These are phyloP conservation scores for Drosophila melanica DNA, from an alignment of 1,140 invertebrate species.

Conservation along the genomic window DNA sequence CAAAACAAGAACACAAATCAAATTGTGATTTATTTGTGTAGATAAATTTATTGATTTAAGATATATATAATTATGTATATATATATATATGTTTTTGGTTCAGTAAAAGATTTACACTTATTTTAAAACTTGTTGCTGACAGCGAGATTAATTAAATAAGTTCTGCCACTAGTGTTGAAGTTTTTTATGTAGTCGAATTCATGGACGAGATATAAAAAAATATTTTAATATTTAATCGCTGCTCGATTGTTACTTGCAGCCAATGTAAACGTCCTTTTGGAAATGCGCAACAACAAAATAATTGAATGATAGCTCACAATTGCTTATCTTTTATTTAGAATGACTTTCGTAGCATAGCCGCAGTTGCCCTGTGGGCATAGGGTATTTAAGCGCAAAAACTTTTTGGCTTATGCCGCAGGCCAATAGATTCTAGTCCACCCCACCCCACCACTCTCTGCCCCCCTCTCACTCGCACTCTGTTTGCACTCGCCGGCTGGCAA, in stretches of 20 bases:
- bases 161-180: too few relatives aligned
- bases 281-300: background rate
- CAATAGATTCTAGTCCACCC: slow-evolving; percentile 15
- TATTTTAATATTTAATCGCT: too few relatives aligned
- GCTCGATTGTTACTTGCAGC: background rate
- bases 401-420: slow-evolving; percentile 33
- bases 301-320: slow-evolving; percentile 21
- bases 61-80: too few relatives aligned
- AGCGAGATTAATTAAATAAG: too few relatives aligned
- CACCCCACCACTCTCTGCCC: background rate
- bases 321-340: slow-evolving; percentile 16
- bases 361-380: background rate
- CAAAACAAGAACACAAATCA: too few relatives aligned
- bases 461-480: background rate
- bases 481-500: slow-evolving; percentile 44
- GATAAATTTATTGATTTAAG: too few relatives aligned
- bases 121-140: too few relatives aligned
- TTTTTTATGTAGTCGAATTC: too few relatives aligned
- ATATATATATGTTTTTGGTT: too few relatives aligned
- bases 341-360: background rate
- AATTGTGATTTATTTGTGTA: too few relatives aligned
- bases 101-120: too few relatives aligned
- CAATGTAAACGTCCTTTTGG: background rate
- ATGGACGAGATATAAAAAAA: too few relatives aligned
- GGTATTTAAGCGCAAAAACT: slow-evolving; percentile 34